A percentile compares a stretch with the other conserved stretches of the same genome.
Conservation (phyloP, 2,888 invertebrate species). For the Mellilla xanthometata region DNA sequence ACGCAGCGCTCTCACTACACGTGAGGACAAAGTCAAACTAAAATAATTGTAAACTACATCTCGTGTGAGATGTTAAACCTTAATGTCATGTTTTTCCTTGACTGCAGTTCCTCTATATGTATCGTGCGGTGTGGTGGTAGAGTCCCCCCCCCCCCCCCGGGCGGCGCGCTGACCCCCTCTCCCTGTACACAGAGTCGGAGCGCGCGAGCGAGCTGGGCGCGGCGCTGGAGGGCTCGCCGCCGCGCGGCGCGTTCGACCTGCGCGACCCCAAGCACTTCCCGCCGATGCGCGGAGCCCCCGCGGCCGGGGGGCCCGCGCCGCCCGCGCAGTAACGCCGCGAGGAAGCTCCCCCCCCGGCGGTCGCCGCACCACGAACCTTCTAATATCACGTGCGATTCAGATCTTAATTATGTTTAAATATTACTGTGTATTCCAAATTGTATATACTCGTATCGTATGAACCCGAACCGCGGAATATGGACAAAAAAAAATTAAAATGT, state of each 20-base stretch:
- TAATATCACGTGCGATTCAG: neutral
- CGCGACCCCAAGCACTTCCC: conserved; percentile 93
- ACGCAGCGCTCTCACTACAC: no score
- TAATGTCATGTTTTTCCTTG: no score
- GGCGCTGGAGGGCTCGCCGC: conserved; percentile 85
- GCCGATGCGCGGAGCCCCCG: conserved; percentile 78
- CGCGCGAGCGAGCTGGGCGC: conserved; percentile 88
- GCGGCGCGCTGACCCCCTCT: neutral
- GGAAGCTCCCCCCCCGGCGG: neutral
- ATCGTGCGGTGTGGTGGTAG: no score
- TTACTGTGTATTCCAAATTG: conserved; percentile 15
- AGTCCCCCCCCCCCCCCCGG: conserved; percentile 8
- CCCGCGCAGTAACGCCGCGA: conserved; percentile 3
- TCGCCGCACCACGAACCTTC: conserved; percentile 7
- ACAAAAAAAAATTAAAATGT: conserved; percentile 21
- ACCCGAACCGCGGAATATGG: neutral
- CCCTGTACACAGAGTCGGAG: conserved; percentile 84
- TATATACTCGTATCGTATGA: conserved; percentile 5
- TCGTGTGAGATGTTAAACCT: no score
- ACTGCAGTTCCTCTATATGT: no score
- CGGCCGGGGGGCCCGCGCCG: conserved; percentile 28
- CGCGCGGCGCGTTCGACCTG: conserved; percentile 87
- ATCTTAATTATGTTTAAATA: conserved; percentile 9
- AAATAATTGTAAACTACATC: no score
- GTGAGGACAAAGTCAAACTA: no score